A percentile compares a stretch with the other conserved stretches of the same genome.
These are phyloP conservation scores for Prorops nasuta DNA, from an alignment of 1,140 invertebrate species.

Conservation along the genomic window DNA sequence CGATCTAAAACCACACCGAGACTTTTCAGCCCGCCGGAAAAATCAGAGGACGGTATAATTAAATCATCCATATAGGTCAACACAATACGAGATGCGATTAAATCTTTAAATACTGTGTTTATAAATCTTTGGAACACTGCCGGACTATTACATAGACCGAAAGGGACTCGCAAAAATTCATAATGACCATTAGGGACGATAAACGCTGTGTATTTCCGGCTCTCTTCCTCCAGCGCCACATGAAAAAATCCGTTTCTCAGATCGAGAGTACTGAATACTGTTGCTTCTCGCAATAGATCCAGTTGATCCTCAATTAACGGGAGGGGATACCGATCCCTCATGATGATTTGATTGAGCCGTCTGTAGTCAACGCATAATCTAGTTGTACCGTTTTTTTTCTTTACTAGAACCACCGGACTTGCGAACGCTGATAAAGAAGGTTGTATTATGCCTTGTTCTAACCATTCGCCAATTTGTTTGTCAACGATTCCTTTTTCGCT, in stretches of 20 bases:
- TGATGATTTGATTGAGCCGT: neutral
- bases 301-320: slow-evolving; percentile 1
- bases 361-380: slow-evolving; percentile 5
- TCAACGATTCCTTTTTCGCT: neutral
- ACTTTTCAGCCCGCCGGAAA: neutral
- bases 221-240: neutral
- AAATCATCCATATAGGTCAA: slow-evolving; percentile 1
- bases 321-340: neutral
- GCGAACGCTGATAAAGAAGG: slow-evolving; percentile 3
- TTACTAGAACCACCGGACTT: slow-evolving; percentile 3
- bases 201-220: slow-evolving; percentile 3
- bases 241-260: slow-evolving; percentile 4
- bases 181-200: neutral
- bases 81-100: no score
- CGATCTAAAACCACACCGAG: neutral
- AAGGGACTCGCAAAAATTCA: slow-evolving; percentile 1
- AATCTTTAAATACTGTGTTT: no score
- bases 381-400: slow-evolving; percentile 1
- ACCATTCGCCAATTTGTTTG: slow-evolving; percentile 1
- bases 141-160: slow-evolving; percentile 14
- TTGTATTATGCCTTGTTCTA: neutral
- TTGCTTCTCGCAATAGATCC: neutral
- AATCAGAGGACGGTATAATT: neutral
- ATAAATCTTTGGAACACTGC: slow-evolving; percentile 16
- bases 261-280: neutral